A percentile compares a stretch with the other conserved stretches of the same genome.
Conservation (phyloP, 2,797 vertebrate species). For the Pseudotriccus pelzelni region DNA sequence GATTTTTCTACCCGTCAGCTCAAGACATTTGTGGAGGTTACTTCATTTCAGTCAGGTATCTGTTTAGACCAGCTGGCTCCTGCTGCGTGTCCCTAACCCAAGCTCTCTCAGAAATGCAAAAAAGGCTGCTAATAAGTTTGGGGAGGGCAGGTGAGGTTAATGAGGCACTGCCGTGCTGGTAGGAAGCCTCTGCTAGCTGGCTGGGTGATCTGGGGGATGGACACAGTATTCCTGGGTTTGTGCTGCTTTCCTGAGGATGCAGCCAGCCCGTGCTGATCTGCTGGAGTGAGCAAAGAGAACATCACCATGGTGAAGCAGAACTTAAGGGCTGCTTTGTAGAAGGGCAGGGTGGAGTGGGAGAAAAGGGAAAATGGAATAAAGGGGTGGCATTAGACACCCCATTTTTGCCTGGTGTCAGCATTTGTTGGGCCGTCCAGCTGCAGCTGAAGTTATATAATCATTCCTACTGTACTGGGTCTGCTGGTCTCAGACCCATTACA, state of each 20-base stretch:
- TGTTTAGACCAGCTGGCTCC: background rate
- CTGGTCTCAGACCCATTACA: background rate
- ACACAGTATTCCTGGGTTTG: background rate
- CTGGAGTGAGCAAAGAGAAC: background rate
- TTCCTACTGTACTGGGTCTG: background rate
- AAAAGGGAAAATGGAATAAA: background rate
- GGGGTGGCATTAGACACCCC: background rate
- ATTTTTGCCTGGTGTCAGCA: background rate
- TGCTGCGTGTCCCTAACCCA: background rate
- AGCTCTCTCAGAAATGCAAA: background rate
- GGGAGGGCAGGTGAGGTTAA: background rate
- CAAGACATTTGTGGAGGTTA: background rate
- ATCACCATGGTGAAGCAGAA: rapidly evolving
- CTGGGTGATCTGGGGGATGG: background rate
- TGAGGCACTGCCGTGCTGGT: background rate
- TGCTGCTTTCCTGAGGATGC: background rate
- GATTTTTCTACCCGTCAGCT: background rate
- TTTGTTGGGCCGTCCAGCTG: background rate
- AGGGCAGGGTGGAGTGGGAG: background rate
- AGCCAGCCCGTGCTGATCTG: background rate
- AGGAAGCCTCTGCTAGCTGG: background rate
- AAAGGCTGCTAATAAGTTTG: background rate
- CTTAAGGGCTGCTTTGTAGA: background rate
- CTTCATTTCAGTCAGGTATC: background rate
- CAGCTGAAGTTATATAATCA: background rate